Evolutionary conservation across 2,888 invertebrate genomes (phyloP), one percentile per base, ranked within the genome.

Genomic region (Cecidostiba fungosa): DNA sequence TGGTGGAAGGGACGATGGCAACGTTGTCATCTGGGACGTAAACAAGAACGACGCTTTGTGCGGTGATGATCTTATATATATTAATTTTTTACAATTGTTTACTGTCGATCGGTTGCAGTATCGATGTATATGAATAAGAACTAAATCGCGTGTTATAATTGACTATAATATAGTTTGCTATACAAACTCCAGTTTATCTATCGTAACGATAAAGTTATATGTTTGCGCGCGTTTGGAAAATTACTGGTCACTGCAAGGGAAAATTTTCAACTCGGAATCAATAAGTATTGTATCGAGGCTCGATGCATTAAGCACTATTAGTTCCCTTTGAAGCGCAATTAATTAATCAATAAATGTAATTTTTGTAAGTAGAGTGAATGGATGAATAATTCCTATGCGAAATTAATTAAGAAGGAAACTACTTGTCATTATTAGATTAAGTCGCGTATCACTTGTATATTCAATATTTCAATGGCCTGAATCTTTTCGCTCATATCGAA

Each of bases 1-100:
- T 62, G 98, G 98, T 0, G 98, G 98, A 0, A 95, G 97, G 85
- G 98, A 98, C 93, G 98, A 98, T 93, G 97, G 98, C 54, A 96
- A 96, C 88, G 95, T 98, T 59, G 96, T 98, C 70, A 95, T 98
- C 1, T 98, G 97, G 96, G 96, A 98, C 92, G 95, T 98, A 87
- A 93, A 94, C 59, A 95, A 94, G 0, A 93, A 93, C 84, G 93
- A 93, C 78, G 92, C 94, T 5, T 90, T 95, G 29, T 95, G 95
- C 87, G 95, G 95, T 91, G 92, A 74, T 78, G 69, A 19, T 50
- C 23, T 50, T 2, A 43, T 77, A n/a, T n/a, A n/a, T n/a, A n/a
- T n/a, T 54, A 8, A 1, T n/a, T 69, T 69, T 12, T 14, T 69
- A 2, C 10, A 43, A 43, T 43, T 43, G 43, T 10, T 10, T 10